phyloP scores from a whole-genome alignment of 2,113 vertebrate genomes.

The Cyphomyrus plagiostoma region DNA sequence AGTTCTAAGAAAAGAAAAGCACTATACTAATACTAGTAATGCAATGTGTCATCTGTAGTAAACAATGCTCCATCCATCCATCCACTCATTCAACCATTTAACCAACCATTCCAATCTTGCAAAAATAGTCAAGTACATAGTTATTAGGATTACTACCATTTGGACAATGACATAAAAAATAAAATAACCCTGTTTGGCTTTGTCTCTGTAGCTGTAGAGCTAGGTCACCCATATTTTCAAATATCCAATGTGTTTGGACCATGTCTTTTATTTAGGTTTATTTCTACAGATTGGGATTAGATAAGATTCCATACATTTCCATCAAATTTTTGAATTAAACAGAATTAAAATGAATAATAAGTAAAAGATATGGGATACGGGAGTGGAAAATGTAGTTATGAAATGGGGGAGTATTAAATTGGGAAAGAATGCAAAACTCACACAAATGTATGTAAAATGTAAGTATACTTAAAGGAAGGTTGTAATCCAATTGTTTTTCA shows the following conservation, averaged over 20 bases:
- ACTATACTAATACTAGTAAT: not conserved
- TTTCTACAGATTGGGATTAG: not conserved
- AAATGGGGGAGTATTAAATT: not conserved
- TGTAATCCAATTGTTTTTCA: not conserved
- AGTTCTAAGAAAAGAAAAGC: not conserved
- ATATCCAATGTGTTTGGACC: not conserved
- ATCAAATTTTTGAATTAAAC: not conserved
- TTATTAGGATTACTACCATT: not conserved
- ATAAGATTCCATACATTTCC: not conserved
- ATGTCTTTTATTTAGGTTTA: not conserved
- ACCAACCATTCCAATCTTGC: not conserved
- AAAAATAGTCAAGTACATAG: not conserved
- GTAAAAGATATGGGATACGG: not conserved
- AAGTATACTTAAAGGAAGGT: not conserved
- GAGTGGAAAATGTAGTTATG: not conserved
- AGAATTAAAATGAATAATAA: not conserved
- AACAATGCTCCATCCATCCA: not conserved
- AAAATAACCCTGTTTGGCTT: not conserved
- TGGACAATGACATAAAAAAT: not conserved
- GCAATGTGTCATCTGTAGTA: not conserved
- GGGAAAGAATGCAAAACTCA: not conserved
- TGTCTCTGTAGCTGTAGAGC: not conserved
- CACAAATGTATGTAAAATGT: not conserved
- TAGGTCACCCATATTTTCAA: not conserved
- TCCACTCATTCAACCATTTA: too few relatives aligned